These are phyloP conservation scores for Labeo calbasu DNA, from an alignment of 2,797 vertebrate genomes.

Conservation along the genomic window DNA sequence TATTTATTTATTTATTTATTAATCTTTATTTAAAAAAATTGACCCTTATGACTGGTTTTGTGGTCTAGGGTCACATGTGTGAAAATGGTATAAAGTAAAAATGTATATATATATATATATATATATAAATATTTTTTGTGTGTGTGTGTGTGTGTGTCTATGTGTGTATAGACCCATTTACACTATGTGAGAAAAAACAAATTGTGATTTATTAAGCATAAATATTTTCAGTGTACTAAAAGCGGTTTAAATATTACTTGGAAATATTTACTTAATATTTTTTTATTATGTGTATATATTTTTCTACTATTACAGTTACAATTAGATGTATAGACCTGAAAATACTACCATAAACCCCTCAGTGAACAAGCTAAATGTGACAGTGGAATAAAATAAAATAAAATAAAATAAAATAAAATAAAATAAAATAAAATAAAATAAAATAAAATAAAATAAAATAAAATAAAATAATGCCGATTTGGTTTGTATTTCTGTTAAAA, in stretches of 20 bases:
- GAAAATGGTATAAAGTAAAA: not conserved
- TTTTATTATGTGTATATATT: not conserved
- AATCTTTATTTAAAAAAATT: too few relatives aligned
- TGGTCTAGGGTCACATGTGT: too few relatives aligned
- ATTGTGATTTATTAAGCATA: not conserved
- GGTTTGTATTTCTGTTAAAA: too few relatives aligned
- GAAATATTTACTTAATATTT: not conserved
- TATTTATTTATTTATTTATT: too few relatives aligned
- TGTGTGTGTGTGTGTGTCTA: too few relatives aligned
- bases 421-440: not conserved
- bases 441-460: too few relatives aligned
- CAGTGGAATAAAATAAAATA: too few relatives aligned
- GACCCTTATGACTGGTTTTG: too few relatives aligned
- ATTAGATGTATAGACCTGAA: not conserved
- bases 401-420: not conserved
- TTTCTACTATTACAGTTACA: not conserved
- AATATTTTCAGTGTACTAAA: not conserved
- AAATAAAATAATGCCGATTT: too few relatives aligned
- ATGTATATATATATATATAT: not conserved
- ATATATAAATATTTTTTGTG: too few relatives aligned
- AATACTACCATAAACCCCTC: not conserved
- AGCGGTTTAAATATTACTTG: not conserved
- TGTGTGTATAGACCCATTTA: not conserved
- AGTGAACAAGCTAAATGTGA: too few relatives aligned
- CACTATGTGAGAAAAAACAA: not conserved